Evolutionary conservation across 30 jellyfish, hydroid and myxozoan genomes (phyloP), one percentile per base, ranked within the genome.

Genomic region (Rhopilema esculentum): DNA sequence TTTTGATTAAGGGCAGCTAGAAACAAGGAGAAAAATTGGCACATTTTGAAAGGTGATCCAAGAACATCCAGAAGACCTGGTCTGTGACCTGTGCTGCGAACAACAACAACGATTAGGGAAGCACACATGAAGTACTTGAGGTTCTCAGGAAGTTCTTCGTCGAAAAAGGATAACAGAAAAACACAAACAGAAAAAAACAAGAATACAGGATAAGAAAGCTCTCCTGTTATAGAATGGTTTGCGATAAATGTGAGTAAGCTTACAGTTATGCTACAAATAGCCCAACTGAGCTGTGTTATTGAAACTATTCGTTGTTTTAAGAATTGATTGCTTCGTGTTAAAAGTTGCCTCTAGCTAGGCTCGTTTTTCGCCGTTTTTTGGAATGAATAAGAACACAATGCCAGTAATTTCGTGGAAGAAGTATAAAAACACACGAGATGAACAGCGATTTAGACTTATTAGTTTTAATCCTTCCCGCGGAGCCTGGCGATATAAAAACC

Each of bases 211-310:
- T 6, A 12, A 24, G 49, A 9, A 8, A 22, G 15, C 17, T 16
- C 19, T 20, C 15, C 48, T 29, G 6, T 22, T 21, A 16, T 15
- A 75, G 24, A 17, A 80, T 80, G 90, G 90, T 80, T 31, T 80
- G 90, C 27, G 90, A 80, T 66, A 80, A 80, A 65, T 80, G 90
- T 80, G 49, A 80, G 90, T 67, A 40, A 40, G n/a, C n/a, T n/a
- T n/a, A n/a, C n/a, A n/a, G 57, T 40, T 40, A 40, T 40, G 57
- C n/a, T n/a, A n/a, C n/a, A n/a, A n/a, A 40, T 2, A 12, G 12
- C 57, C 9, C 12, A 40, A 2, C 12, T 40, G 57, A 40, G 57
- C 12, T 40, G 12, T 12, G 12, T 40, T 12, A 40, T 40, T n/a
- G n/a, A 40, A 6, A 6, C 12, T 40, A 40, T 2, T 40, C 57